phyloP scores from a whole-genome alignment of 92 coral and sea anemone species.

The Epizoanthus fatuus region DNA sequence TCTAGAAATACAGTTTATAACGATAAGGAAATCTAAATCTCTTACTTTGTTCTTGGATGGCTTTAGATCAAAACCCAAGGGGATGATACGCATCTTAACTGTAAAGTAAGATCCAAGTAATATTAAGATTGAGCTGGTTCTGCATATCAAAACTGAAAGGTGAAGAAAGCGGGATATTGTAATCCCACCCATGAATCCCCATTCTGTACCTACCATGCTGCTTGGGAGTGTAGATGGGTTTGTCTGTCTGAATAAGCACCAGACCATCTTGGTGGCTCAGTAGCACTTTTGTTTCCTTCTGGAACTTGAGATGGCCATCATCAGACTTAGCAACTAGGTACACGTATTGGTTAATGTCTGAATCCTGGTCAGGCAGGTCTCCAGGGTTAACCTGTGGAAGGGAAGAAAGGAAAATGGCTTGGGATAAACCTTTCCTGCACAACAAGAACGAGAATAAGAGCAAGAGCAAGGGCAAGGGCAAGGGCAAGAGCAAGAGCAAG shows the following conservation, averaged over 20 bases:
- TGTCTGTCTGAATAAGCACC: slow-evolving; percentile 96
- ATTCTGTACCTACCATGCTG: slow-evolving; percentile 79
- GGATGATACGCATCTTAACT: slow-evolving; percentile 92
- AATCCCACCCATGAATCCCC: not conserved
- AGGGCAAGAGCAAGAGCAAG: too few relatives aligned
- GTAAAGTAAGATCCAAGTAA: not conserved
- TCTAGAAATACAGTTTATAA: too few relatives aligned
- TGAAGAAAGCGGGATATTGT: not conserved
- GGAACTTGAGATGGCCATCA: slow-evolving; percentile 75
- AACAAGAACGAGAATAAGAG: too few relatives aligned
- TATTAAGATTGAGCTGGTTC: not conserved
- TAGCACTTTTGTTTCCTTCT: slow-evolving; percentile 82
- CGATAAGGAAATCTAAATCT: not conserved
- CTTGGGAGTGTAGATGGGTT: slow-evolving; percentile 96
- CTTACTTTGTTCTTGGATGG: slow-evolving; percentile 81
- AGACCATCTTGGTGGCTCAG: slow-evolving; percentile 89
- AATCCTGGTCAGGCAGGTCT: slow-evolving; percentile 82
- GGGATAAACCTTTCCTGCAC: too few relatives aligned
- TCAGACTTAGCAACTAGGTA: slow-evolving; percentile 91
- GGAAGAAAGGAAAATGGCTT: not conserved
- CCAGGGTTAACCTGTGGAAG: slow-evolving; percentile 74
- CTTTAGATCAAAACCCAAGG: slow-evolving; percentile 85
- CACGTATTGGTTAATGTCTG: slow-evolving; percentile 92
- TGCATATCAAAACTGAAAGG: not conserved
- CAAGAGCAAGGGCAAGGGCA: too few relatives aligned